A percentile compares a stretch with the other conserved stretches of the same genome.
Evolutionary conservation across 53 echinoderm and acorn worm species (phyloP).

Genomic region (Crossaster papposus): DNA sequence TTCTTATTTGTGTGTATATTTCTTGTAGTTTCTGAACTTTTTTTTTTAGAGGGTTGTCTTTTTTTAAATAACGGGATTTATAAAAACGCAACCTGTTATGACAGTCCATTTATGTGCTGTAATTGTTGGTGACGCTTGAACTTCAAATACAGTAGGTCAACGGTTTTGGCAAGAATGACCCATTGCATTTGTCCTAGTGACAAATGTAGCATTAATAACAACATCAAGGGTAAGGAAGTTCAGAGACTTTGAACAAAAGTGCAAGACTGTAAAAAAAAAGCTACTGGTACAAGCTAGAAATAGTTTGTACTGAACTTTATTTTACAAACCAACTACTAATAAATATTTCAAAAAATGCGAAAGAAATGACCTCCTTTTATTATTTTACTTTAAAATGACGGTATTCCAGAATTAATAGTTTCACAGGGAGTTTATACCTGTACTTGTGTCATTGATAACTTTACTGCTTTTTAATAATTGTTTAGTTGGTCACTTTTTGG

Average conservation of each 20-base stretch:
- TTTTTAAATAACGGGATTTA: background rate
- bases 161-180: background rate
- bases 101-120: background rate
- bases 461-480: too few relatives aligned
- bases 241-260: background rate
- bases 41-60: background rate
- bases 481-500: too few relatives aligned
- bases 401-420: too few relatives aligned
- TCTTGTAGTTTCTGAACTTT: background rate
- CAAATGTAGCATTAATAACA: background rate
- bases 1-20: conserved; percentile 7
- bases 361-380: too few relatives aligned
- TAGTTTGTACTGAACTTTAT: too few relatives aligned
- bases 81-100: background rate
- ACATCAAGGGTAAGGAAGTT: background rate
- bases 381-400: too few relatives aligned
- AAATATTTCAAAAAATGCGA: too few relatives aligned
- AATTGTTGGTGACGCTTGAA: background rate
- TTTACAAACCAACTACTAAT: too few relatives aligned
- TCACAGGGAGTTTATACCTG: too few relatives aligned
- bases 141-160: background rate
- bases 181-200: background rate
- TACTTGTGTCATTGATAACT: too few relatives aligned
- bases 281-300: too few relatives aligned
- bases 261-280: background rate